These are phyloP conservation scores for Heterocephalus glaber DNA, from an alignment of 2,113 vertebrate genomes.

Conservation along the genomic window DNA sequence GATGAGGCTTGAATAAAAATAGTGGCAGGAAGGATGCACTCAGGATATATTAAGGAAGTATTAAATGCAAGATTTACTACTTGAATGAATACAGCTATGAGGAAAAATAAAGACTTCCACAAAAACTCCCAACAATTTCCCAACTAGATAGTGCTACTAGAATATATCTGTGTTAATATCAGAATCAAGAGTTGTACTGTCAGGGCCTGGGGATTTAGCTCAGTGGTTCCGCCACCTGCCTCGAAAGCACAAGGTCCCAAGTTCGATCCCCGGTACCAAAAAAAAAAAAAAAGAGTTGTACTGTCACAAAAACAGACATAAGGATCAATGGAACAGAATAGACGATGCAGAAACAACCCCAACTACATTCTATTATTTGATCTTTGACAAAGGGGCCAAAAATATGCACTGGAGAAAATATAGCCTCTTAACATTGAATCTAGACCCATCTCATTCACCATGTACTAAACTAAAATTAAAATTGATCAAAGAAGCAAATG, in stretches of 20 bases:
- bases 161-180: neutral
- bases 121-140: neutral
- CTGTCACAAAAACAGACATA: neutral
- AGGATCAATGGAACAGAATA: neutral
- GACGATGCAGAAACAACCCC: neutral
- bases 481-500: neutral
- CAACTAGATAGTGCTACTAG: conserved; percentile 9
- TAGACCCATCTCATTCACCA: neutral
- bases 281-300: conserved; percentile 38
- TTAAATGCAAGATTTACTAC: conserved; percentile 40
- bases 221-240: too few species aligned
- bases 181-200: conserved; percentile 31
- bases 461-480: neutral
- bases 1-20: conserved; percentile 49
- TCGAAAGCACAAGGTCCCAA: too few species aligned
- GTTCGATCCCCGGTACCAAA: too few species aligned
- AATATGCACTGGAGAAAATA: neutral
- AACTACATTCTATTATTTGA: neutral
- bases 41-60: conserved; percentile 30
- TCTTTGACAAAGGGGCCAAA: neutral
- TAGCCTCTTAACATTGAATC: neutral
- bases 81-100: neutral
- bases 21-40: conserved; percentile 8
- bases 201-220: too few species aligned
- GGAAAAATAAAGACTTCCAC: neutral